A percentile compares a stretch with the other conserved stretches of the same genome.
Conservation (phyloP, 2,888 invertebrate genomes). For the Tholera decimalis region DNA sequence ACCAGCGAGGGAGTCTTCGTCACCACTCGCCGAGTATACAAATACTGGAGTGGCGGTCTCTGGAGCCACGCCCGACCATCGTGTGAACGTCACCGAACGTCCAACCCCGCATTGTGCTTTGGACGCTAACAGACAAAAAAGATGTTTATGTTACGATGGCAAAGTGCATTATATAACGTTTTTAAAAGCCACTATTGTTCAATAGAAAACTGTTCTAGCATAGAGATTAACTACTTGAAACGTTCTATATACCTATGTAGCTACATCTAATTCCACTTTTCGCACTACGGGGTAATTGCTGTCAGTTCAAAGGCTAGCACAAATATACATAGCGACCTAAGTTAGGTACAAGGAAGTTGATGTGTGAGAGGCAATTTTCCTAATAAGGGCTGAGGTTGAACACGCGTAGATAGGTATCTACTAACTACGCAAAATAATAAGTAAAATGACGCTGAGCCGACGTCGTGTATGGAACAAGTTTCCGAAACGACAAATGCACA, state of each 20-base stretch:
- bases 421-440: neutral
- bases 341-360: neutral
- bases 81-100: constrained; percentile 77
- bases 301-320: neutral
- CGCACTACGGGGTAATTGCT: neutral
- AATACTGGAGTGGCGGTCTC: constrained; percentile 84
- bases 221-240: neutral
- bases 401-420: neutral
- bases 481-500: neutral
- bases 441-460: neutral
- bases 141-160: neutral
- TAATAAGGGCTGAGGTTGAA: neutral
- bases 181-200: neutral
- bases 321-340: neutral
- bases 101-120: constrained; percentile 77
- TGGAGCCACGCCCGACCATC: constrained; percentile 85
- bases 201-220: neutral
- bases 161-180: neutral
- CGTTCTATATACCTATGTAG: neutral
- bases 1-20: constrained; percentile 84
- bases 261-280: neutral
- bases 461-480: neutral
- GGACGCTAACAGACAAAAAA: constrained; percentile 64
- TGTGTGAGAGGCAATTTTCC: neutral
- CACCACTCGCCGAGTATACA: constrained; percentile 86